Evolutionary conservation across 2,113 vertebrate species (phyloP), one percentile per base, ranked within the genome.

Genomic region (Pao palembangensis): DNA sequence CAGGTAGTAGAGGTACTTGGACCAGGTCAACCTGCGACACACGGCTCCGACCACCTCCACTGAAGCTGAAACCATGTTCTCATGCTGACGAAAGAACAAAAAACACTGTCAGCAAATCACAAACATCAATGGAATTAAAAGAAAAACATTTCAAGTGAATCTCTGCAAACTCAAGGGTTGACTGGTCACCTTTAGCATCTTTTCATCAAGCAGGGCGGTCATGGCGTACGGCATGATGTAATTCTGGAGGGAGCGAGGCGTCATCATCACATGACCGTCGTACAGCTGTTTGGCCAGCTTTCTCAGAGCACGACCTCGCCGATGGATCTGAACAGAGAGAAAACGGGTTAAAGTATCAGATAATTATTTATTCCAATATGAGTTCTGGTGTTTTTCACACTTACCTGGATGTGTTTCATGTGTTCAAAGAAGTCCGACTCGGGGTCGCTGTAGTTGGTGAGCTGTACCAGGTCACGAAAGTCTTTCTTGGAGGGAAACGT

Each of bases 331-430:
- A 51, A 25, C 21, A 44, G 65, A 64, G 5, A 46, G 6, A 61
- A 10, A 38, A 38, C 34, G 11, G 8, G 8, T 38, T 31, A 1
- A 31, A 6, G 28, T 5, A 8, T 31, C 28, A 5, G 3, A 6
- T 5, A 8, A 31, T 31, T 8, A 7, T 31, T 31, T 31, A 6
- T 8, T 31, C 8, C 2, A 31, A 31, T 31, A 18, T 5, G 41
- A 42, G 6, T 18, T 20, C 15, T 0, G 2, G 5, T 8, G 3
- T 14, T 31, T 28, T 34, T 25, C 14, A 41, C 10, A 58, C 23
- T 18, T 81, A 99, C 97, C 95, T 98, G 97, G 76, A 99, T 98
- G 81, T 99, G 97, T 69, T 98, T 98, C 95, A 98, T 98, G 78
- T 98, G 96, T 83, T 98, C 95, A 62, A 98, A 98, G 89, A 98